Conservation (phyloP, 2,797 vertebrate genomes). For the Sciurus vulgaris region DNA sequence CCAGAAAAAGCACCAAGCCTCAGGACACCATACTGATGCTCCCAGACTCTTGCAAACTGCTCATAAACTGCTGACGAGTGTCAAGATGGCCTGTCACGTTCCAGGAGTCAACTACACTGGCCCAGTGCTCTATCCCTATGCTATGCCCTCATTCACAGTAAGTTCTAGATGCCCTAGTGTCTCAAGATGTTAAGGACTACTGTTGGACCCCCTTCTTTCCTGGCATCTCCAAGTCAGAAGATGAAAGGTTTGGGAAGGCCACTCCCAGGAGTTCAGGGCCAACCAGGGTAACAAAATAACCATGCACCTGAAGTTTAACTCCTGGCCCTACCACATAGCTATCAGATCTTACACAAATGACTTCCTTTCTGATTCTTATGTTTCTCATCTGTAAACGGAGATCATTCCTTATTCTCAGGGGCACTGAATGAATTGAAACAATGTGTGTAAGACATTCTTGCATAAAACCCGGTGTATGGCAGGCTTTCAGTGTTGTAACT, state of each 20-base stretch:
- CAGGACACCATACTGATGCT: background rate
- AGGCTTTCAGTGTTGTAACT: conserved; percentile 7
- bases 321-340: background rate
- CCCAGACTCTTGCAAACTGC: background rate
- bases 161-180: background rate
- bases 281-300: background rate
- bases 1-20: conserved; percentile 23
- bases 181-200: conserved; percentile 7
- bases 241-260: conserved; percentile 4
- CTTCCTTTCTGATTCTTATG: conserved; percentile 5
- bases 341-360: background rate
- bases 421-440: conserved; percentile 20
- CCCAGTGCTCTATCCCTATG: background rate
- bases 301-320: conserved; percentile 24
- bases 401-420: conserved; percentile 18
- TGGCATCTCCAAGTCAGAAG: background rate
- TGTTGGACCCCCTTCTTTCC: background rate
- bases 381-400: conserved; percentile 35
- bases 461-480: background rate
- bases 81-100: background rate
- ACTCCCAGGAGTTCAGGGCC: background rate
- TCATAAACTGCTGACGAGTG: background rate
- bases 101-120: background rate
- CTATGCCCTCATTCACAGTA: background rate
- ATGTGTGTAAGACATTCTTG: background rate